Percentiles rank a stretch among this genome's conserved stretches.
Evolutionary conservation across 2,888 invertebrate genomes (phyloP).

Genomic region (Nesidiocoris tenuis): DNA sequence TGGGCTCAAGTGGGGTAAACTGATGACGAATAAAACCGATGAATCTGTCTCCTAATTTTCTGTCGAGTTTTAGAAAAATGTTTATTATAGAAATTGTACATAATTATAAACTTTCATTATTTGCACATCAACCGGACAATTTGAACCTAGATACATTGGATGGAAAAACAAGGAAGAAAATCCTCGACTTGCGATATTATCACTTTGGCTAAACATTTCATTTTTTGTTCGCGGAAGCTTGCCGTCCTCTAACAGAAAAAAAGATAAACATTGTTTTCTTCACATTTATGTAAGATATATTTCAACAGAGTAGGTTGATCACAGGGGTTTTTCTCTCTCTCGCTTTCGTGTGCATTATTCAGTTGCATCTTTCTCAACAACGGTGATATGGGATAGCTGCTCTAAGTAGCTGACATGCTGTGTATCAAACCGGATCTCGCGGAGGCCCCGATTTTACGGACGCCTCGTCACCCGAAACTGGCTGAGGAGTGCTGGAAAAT

Average conservation of each 20-base stretch:
- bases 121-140: constrained; percentile 40
- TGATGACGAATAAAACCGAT: too few relatives aligned
- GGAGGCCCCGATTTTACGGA: constrained; percentile 18
- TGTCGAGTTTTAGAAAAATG: constrained; percentile 37
- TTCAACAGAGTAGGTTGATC: constrained; percentile 21
- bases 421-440: constrained; percentile 38
- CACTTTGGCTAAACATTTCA: constrained; percentile 6
- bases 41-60: too few relatives aligned
- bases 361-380: constrained; percentile 14
- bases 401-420: constrained; percentile 31
- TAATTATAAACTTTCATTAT: constrained; percentile 42
- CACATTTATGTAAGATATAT: background rate
- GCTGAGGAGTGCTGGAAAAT: constrained; percentile 30
- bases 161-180: constrained; percentile 23
- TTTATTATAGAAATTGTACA: constrained; percentile 43
- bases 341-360: background rate
- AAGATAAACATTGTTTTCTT: background rate
- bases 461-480: background rate
- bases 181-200: constrained; percentile 30
- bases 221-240: background rate
- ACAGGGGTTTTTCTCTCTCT: constrained; percentile 39
- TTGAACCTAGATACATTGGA: constrained; percentile 34
- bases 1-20: too few relatives aligned
- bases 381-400: constrained; percentile 40
- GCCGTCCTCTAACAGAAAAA: background rate